These are phyloP conservation scores for Nannoperca obscura DNA, from an alignment of 2,797 vertebrate species.

Conservation along the genomic window DNA sequence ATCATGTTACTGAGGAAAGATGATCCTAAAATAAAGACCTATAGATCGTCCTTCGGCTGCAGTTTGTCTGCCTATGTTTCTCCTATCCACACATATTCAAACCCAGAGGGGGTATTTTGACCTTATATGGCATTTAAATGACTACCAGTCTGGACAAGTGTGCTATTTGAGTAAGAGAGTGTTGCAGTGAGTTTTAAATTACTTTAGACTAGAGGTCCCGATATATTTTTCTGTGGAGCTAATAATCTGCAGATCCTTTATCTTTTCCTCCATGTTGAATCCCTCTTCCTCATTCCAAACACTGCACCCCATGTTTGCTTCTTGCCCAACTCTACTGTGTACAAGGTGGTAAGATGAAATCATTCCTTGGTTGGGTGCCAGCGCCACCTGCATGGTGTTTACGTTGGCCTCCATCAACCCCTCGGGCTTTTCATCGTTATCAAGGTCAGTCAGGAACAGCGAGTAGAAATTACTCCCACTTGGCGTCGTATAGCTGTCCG, in stretches of 20 bases:
- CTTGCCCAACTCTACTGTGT: slow-evolving; percentile 36
- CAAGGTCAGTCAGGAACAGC: slow-evolving; percentile 47
- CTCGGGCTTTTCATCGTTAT: slow-evolving; percentile 54
- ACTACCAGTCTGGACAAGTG: slow-evolving; percentile 12
- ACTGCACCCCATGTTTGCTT: background rate
- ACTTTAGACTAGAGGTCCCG: background rate
- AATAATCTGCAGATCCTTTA: slow-evolving; percentile 1
- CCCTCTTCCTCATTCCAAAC: slow-evolving; percentile 11
- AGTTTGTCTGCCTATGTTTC: slow-evolving; percentile 4
- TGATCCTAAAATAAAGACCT: background rate
- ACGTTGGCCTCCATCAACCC: slow-evolving; percentile 47
- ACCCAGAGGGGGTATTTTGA: background rate
- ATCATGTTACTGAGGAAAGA: slow-evolving; percentile 34
- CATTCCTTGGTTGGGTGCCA: slow-evolving; percentile 55
- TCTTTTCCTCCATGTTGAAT: slow-evolving; percentile 1
- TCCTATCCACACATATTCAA: slow-evolving; percentile 28
- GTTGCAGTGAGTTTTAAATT: slow-evolving; percentile 15
- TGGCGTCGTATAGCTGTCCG: slow-evolving; percentile 36
- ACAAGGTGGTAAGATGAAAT: slow-evolving; percentile 52
- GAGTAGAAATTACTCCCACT: slow-evolving; percentile 43
- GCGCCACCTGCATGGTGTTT: slow-evolving; percentile 64
- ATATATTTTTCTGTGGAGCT: slow-evolving; percentile 3
- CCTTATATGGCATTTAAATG: slow-evolving; percentile 10
- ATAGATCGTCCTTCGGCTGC: slow-evolving; percentile 11
- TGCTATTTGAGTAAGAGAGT: slow-evolving; percentile 22